Base-by-base conservation (phyloP, 2,888 invertebrate species). In the Trichopoda pennipes region DNA sequence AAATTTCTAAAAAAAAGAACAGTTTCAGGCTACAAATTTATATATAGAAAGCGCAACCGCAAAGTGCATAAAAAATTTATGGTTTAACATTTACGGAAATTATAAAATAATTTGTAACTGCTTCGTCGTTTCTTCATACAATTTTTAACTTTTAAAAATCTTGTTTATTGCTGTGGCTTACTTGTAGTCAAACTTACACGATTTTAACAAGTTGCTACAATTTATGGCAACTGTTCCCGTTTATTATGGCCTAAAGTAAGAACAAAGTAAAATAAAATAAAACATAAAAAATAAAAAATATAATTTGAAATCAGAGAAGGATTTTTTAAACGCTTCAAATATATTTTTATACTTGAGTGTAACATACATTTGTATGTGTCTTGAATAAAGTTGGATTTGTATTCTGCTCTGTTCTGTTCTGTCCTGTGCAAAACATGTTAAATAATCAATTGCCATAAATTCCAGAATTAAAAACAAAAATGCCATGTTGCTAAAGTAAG, bases 401-500 rank as follows among this genome's bases (percentile, higher is more conserved):
- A 28, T 28, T 28, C 28, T 28, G 28, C 6, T 28, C 28, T 28
- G 28, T 28, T 85, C 87, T 49, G 51, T 32, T 60, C 32, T 86
- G 86, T 87, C 87, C 87, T 74, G 87, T 86, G 85, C 86, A 88
- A 86, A 87, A 88, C 88, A 89, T 88, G 89, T 87, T 89, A 87
- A 89, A 87, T 89, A 89, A 89, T 89, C 89, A 89, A 89, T 89
- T 89, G 89, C 87, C 84, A 85, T 84, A 85, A 83, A 86, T 85
- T 85, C 83, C 81, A 76, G 61, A 47, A 58, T 69, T 32, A 49
- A 58, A n/a, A 60, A 42, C 7, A 38, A 64, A 35, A 51, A 66
- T 8, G 7, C 51, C 38, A 28, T 53, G 35, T 55, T 76, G 47
- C 56, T 44, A 53, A 35, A 56, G 49, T 12, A 47, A 77, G 14